Percentiles rank a stretch among this genome's conserved stretches.
Conservation (phyloP, 23 tunicate species). For the Ciona savignyi region DNA sequence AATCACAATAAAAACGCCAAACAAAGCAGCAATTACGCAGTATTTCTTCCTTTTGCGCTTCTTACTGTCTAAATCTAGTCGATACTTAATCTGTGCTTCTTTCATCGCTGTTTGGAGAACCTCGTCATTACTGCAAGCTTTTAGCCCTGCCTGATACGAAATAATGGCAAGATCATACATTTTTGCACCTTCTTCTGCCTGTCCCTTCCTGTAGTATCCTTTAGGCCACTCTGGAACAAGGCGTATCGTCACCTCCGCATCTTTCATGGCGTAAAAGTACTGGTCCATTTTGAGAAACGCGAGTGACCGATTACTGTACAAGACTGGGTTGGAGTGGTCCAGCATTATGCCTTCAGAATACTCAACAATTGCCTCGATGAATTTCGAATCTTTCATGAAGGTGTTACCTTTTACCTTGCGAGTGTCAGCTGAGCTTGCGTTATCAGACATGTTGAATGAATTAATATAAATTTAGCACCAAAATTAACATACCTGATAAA, state of each 20-base stretch:
- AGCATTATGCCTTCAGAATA: slow-evolving; percentile 46
- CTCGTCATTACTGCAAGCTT: slow-evolving; percentile 26
- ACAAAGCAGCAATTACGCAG: slow-evolving; percentile 2
- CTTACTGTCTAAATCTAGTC: neutral
- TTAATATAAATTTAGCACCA: too few species aligned
- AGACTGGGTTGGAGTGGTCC: slow-evolving; percentile 37
- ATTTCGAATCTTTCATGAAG: slow-evolving; percentile 32
- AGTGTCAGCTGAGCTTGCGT: neutral
- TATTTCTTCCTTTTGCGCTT: neutral
- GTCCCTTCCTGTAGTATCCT: slow-evolving; percentile 58
- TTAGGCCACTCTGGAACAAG: slow-evolving; percentile 51
- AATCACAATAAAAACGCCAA: slow-evolving; percentile 16
- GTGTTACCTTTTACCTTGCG: slow-evolving; percentile 37
- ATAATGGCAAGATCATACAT: slow-evolving; percentile 12
- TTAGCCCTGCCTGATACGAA: slow-evolving; percentile 26
- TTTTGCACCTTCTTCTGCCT: slow-evolving; percentile 29
- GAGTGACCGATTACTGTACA: slow-evolving; percentile 54
- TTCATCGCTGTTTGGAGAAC: slow-evolving; percentile 20
- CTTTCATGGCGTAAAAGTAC: slow-evolving; percentile 45
- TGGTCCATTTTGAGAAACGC: slow-evolving; percentile 49
- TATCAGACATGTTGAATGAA: slow-evolving; percentile 37
- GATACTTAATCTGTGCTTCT: neutral
- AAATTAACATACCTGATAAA: too few species aligned
- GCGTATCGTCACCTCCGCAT: slow-evolving; percentile 48
- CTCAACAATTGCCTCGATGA: slow-evolving; percentile 44